Conservation (phyloP, 2,797 vertebrate genomes). For the Chelon labrosus region DNA sequence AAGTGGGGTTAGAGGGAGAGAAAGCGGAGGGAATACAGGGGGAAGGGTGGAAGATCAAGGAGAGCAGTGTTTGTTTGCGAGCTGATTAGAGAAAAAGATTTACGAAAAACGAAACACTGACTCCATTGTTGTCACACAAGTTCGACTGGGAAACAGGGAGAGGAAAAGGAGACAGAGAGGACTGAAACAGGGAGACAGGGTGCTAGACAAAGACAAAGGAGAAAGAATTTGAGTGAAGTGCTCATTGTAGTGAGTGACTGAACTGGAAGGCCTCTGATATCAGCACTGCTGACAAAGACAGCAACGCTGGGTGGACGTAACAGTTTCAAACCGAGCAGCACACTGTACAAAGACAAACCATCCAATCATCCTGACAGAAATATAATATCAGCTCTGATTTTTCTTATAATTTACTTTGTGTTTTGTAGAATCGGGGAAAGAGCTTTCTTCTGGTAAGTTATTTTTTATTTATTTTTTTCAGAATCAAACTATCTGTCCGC, state of each 20-base stretch:
- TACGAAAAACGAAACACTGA: conserved; percentile 76
- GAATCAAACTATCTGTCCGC: background rate
- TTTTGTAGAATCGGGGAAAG: conserved; percentile 75
- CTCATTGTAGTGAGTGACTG: conserved; percentile 73
- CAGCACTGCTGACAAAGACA: conserved; percentile 51
- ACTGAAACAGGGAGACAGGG: conserved; percentile 60
- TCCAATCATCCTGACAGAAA: conserved; percentile 2
- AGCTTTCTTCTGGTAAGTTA: conserved; percentile 79
- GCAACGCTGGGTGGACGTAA: conserved; percentile 11
- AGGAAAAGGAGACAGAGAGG: conserved; percentile 49
- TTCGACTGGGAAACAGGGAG: conserved; percentile 49
- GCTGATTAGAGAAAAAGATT: conserved; percentile 76
- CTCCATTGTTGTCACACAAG: conserved; percentile 74
- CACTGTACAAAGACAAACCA: conserved; percentile 37
- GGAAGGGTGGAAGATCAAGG: conserved; percentile 8
- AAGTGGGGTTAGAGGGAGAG: conserved; percentile 7
- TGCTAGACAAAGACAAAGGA: conserved; percentile 68
- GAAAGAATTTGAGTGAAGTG: conserved; percentile 75
- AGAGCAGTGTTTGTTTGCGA: conserved; percentile 68
- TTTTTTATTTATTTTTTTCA: background rate
- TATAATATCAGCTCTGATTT: background rate
- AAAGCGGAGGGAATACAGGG: background rate
- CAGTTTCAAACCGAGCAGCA: conserved; percentile 22
- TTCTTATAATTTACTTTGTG: conserved; percentile 20
- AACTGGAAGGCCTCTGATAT: conserved; percentile 69